Conservation (phyloP, 2,797 vertebrate genomes). For the Manis crassicaudata region DNA sequence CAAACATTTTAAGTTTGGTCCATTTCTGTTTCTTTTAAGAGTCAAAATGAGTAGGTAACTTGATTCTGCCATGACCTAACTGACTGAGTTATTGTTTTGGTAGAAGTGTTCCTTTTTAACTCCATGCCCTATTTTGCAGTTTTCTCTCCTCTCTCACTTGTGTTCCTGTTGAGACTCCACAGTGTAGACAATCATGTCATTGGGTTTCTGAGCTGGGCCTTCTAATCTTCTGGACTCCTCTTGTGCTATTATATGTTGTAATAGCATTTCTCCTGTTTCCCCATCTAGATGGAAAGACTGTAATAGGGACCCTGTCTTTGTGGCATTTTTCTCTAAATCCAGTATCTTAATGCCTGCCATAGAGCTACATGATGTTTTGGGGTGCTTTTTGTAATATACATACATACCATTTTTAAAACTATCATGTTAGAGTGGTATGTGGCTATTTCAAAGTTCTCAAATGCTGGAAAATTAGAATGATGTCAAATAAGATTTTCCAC, state of each 20-base stretch:
- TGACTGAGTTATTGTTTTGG: neutral
- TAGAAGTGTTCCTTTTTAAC: neutral
- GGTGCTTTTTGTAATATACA: neutral
- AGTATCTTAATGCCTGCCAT: neutral
- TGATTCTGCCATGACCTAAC: neutral
- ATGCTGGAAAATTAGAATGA: neutral
- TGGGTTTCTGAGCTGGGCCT: neutral
- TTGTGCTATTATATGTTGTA: neutral
- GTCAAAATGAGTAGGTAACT: neutral
- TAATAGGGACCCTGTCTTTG: neutral
- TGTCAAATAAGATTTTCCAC: neutral
- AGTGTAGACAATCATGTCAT: neutral
- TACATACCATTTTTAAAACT: neutral
- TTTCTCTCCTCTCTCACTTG: neutral
- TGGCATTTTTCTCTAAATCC: neutral
- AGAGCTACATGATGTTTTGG: neutral
- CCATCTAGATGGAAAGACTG: neutral
- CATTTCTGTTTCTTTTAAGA: neutral
- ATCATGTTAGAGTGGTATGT: rapidly evolving
- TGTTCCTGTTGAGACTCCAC: neutral
- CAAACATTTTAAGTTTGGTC: neutral
- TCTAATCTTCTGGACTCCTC: neutral
- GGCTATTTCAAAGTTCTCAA: neutral
- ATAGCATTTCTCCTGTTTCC: neutral
- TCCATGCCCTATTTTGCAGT: rapidly evolving